Evolutionary conservation across 1,140 invertebrate genomes (phyloP).

Genomic region (Harpegnathos saltator): DNA sequence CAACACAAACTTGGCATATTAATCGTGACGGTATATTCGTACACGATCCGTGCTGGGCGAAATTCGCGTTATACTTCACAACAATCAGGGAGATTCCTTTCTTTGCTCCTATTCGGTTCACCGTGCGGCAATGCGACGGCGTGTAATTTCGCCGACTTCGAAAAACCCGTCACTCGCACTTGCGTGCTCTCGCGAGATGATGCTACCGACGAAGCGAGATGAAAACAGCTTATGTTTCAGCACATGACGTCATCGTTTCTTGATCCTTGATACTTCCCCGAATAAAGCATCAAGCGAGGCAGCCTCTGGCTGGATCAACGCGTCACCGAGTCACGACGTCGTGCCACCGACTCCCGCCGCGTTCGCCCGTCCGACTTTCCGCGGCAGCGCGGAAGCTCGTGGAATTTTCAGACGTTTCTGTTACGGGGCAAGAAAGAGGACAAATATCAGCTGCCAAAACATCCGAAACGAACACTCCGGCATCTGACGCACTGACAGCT

Average conservation of each 20-base stretch:
- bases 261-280: slow-evolving; percentile 52
- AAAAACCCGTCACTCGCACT: slow-evolving; percentile 47
- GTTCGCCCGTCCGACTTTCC: not conserved
- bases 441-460: slow-evolving; percentile 79
- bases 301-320: not conserved
- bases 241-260: slow-evolving; percentile 77
- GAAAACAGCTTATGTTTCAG: slow-evolving; percentile 75
- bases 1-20: not conserved
- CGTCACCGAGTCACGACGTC: not conserved
- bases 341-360: not conserved
- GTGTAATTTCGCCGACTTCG: not conserved
- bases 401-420: slow-evolving; percentile 47
- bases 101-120: not conserved
- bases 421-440: slow-evolving; percentile 39
- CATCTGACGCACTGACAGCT: slow-evolving; percentile 65
- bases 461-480: slow-evolving; percentile 72
- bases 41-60: not conserved
- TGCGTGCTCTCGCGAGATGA: slow-evolving; percentile 60
- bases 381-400: not conserved
- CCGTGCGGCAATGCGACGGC: not conserved
- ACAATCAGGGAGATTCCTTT: not conserved
- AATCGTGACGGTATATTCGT: not conserved
- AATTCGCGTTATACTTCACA: not conserved
- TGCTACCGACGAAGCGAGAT: slow-evolving; percentile 57
- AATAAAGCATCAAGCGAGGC: slow-evolving; percentile 64